Evolutionary conservation across 2,797 vertebrate genomes (phyloP), one percentile per base, ranked within the genome.

Genomic region (Syngnathus acus): DNA sequence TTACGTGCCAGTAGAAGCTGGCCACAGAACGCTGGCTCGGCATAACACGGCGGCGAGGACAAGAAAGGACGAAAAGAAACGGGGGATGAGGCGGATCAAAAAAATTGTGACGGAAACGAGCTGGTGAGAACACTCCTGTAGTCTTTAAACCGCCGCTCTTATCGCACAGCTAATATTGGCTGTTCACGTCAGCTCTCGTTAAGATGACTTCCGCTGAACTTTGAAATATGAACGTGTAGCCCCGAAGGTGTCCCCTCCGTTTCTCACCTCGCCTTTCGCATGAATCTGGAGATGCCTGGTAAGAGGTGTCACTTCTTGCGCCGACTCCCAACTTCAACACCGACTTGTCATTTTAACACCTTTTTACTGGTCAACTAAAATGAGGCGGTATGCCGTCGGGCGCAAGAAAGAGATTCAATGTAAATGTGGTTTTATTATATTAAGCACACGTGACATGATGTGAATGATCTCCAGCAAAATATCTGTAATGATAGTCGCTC

Each of bases 1-100:
- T 66, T 57, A 66, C 65, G 60, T 75, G 80, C 78, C 82, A 80
- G 64, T 13, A 17, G 59, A 14, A 75, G 65, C 76, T 80, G 82
- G 71, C 76, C 65, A 43, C 66, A 21, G 53, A 67, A 38, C 58
- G 59, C 59, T 68, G 71, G 66, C 64, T 66, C 39, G 65, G 68
- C 69, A 45, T 51, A 69, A 70, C 60, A 67, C 5, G 0, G 65
- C 11, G 16, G 23, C 6, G 63, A 17, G 23, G 23, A 63, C 19
- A n/a, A 43, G 23, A 58, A 45, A 55, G 16, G 26, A n/a, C 32
- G 21, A 45, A 51, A 59, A 43, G 51, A 16, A 16, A 67, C 26
- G 57, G 32, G 32, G 13, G 23, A 53, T 21, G 63, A 50, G 26
- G 60, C 26, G 2, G 26, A 32, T 32, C 37, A 43, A 58, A 54